These are phyloP conservation scores for Sebastes paucispinis DNA, from an alignment of 2,797 vertebrate genomes.

Conservation along the genomic window DNA sequence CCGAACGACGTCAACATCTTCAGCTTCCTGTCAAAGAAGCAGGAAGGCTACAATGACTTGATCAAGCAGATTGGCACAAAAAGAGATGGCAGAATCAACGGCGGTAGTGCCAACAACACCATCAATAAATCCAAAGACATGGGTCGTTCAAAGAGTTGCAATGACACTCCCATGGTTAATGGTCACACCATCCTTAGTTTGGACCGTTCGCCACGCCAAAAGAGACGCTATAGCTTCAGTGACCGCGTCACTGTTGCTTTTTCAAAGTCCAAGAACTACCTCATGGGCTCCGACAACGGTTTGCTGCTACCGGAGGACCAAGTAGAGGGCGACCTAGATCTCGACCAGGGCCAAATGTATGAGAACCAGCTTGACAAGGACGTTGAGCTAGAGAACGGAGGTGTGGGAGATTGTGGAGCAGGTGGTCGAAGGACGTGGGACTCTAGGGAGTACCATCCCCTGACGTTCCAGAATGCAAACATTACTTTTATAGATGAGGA, in stretches of 20 bases:
- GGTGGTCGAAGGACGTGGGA: constrained; percentile 84
- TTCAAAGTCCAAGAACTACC: constrained; percentile 89
- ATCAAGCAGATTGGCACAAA: constrained; percentile 96
- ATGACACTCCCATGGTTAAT: constrained; percentile 60
- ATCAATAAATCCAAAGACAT: constrained; percentile 59
- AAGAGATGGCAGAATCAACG: constrained; percentile 53
- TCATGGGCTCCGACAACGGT: constrained; percentile 86
- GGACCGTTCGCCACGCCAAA: constrained; percentile 82
- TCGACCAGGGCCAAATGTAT: constrained; percentile 71
- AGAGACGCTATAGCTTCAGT: constrained; percentile 84
- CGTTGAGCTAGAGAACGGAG: constrained; percentile 80
- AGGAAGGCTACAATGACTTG: constrained; percentile 95
- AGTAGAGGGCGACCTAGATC: constrained; percentile 76
- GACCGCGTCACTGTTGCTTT: constrained; percentile 89
- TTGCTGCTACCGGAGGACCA: constrained; percentile 83
- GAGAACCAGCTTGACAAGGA: constrained; percentile 96
- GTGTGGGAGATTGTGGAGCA: constrained; percentile 37
- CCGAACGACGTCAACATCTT: constrained; percentile 94
- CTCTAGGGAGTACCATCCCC: constrained; percentile 87
- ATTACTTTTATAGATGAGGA: constrained; percentile 90
- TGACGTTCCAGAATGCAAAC: constrained; percentile 89
- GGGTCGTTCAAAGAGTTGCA: constrained; percentile 77
- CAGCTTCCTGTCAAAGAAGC: constrained; percentile 94
- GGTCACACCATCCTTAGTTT: constrained; percentile 84
- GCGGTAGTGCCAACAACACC: neutral